phyloP scores from a whole-genome alignment of 2,113 vertebrate species.

The Hyperopisus bebe region DNA sequence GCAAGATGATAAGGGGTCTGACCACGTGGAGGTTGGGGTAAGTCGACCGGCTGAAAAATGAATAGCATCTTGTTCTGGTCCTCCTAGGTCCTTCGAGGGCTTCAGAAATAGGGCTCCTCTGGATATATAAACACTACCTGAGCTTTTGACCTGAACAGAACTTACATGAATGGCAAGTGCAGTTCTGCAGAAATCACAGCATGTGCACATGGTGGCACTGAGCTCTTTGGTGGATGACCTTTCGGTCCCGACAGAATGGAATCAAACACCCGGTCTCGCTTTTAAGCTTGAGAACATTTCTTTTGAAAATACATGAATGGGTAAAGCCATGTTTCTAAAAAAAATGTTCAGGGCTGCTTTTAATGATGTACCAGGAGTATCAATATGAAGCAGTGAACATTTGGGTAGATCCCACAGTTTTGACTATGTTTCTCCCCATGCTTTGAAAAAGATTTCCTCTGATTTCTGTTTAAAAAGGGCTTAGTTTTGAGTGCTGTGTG shows the following conservation, averaged over 20 bases:
- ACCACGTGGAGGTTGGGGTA: constrained; percentile 97
- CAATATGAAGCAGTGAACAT: not conserved
- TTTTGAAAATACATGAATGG: not conserved
- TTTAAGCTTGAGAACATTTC: not conserved
- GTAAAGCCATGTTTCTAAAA: not conserved
- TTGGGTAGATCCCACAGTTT: not conserved
- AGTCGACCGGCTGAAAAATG: constrained; percentile 48
- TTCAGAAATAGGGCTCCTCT: not conserved
- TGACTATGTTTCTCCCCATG: not conserved
- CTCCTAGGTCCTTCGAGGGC: not conserved
- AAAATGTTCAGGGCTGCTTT: not conserved
- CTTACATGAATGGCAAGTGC: not conserved
- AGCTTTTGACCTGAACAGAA: not conserved
- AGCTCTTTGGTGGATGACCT: not conserved
- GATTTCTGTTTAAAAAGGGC: not conserved
- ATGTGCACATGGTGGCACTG: not conserved
- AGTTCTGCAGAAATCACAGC: not conserved
- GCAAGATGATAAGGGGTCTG: constrained; percentile 88
- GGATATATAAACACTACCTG: not conserved
- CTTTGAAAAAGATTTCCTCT: not conserved
- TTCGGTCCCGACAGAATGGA: not conserved
- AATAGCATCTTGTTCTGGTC: not conserved
- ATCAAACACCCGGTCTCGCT: not conserved
- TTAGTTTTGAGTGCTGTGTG: not conserved
- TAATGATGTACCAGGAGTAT: not conserved